Percentiles rank a stretch among this genome's conserved stretches.
phyloP scores from a whole-genome alignment of 53 echinoderm and acorn worm genomes.

The Crossaster papposus region DNA sequence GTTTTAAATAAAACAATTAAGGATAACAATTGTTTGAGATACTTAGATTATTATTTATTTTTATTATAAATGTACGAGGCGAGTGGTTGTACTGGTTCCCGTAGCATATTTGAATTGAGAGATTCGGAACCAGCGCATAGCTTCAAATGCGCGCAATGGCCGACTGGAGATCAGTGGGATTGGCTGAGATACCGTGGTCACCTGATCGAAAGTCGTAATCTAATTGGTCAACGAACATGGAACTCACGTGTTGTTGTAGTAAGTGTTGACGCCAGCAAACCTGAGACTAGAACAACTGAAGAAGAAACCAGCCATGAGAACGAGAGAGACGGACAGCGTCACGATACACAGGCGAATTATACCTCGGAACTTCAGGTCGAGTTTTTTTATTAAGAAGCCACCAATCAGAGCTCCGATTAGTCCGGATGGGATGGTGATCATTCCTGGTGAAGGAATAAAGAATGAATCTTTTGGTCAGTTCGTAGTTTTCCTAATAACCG shows the following conservation, averaged over 20 bases:
- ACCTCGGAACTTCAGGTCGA: constrained; percentile 75
- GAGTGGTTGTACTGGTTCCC: no score
- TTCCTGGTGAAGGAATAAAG: constrained; percentile 40
- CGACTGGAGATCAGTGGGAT: no score
- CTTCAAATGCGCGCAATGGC: no score
- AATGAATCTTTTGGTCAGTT: no score
- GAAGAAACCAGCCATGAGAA: constrained; percentile 76
- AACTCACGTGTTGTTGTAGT: constrained; percentile 66
- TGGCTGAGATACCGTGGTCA: neutral
- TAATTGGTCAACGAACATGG: neutral
- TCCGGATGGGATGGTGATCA: constrained; percentile 79
- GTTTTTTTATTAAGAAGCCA: constrained; percentile 78
- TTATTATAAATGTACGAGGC: no score
- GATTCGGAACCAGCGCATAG: no score
- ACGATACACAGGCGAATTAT: constrained; percentile 71
- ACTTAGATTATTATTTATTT: no score
- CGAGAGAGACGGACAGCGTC: constrained; percentile 60
- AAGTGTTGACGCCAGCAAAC: constrained; percentile 85
- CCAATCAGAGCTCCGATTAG: constrained; percentile 82
- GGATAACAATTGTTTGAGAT: no score
- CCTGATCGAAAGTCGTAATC: neutral
- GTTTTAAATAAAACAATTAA: no score
- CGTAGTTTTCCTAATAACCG: no score
- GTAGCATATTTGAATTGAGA: no score
- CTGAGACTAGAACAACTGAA: constrained; percentile 80